These are phyloP conservation scores for Axis porcinus DNA, from an alignment of 2,113 vertebrate genomes.

Conservation along the genomic window DNA sequence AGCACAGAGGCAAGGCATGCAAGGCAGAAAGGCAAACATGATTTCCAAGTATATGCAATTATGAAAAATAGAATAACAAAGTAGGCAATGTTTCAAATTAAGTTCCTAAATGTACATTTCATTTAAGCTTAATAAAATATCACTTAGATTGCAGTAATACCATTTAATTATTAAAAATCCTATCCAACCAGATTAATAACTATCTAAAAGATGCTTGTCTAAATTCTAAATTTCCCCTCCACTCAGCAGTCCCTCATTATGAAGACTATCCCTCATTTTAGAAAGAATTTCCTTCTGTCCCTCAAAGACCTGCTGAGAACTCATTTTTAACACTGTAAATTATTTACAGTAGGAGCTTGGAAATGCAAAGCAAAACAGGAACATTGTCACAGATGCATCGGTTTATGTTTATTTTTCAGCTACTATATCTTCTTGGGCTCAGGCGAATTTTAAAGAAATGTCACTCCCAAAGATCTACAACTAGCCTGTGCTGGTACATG, in stretches of 20 bases:
- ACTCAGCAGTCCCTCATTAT: slow-evolving; percentile 31
- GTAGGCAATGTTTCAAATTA: slow-evolving; percentile 62
- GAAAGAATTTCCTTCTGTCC: slow-evolving; percentile 48
- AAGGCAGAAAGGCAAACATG: slow-evolving; percentile 3
- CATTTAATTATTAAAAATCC: slow-evolving; percentile 72
- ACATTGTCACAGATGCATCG: background rate
- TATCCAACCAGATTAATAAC: slow-evolving; percentile 68
- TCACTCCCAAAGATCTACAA: background rate
- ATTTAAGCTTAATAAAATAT: slow-evolving; percentile 69
- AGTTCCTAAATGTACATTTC: slow-evolving; percentile 68
- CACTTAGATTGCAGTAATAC: slow-evolving; percentile 53
- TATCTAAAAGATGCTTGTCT: slow-evolving; percentile 54
- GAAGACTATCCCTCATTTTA: slow-evolving; percentile 53
- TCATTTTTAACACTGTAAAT: slow-evolving; percentile 64
- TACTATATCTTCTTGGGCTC: background rate
- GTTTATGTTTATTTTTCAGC: slow-evolving; percentile 22
- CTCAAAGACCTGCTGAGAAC: slow-evolving; percentile 49
- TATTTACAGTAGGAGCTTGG: slow-evolving; percentile 53
- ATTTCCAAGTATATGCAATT: slow-evolving; percentile 49
- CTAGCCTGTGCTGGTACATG: background rate
- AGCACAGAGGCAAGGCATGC: background rate
- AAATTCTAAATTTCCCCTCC: slow-evolving; percentile 17
- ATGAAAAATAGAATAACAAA: slow-evolving; percentile 64
- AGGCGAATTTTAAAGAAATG: background rate
- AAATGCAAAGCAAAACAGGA: background rate